Evolutionary conservation across 2,113 vertebrate genomes (phyloP), one percentile per base, ranked within the genome.

Genomic region (Turdus rufiventris): DNA sequence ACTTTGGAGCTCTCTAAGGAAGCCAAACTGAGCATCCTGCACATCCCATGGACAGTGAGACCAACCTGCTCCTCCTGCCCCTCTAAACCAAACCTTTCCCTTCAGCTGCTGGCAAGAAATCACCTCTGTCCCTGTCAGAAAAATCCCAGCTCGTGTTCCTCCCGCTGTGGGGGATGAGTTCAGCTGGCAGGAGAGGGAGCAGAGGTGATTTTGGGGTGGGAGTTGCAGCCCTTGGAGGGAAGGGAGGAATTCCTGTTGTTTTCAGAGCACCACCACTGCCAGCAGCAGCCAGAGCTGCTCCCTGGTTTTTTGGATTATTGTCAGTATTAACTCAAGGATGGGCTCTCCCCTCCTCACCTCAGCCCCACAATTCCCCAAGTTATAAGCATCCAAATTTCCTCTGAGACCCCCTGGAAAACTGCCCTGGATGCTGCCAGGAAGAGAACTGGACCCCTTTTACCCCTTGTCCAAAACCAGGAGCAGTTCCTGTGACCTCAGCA

Each of bases 1-100:
- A 31, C 42, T 66, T 94, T 67, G 24, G 3, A 82, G 29, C 58
- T 63, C 20, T 77, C 54, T 26, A 34, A 36, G 66, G 75, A 75
- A 67, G 54, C 87, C 85, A 77, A 76, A n/a, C 26, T 9, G 91
- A 96, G 65, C 89, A 43, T 62, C 78, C 76, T 89, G 91, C 90
- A 70, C 95, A n/a, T 72, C 70, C 87, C 91, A 5, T 54, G 76
- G 53, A 19, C 12, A 6, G 2, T 42, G 50, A 90, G 75, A 57
- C n/a, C 38, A 0, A 8, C 24, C 48, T 85, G 75, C 12, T n/a
- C n/a, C n/a, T n/a, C 53, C 60, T 47, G 78, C 91, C 87, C 79
- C 85, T 82, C 82, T 18, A 3, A 72, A 42, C 40, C 26, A 42
- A 34, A 43, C 0, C 0, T 42, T 84, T 43, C 47, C 63, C 40